Base-by-base conservation (phyloP, 2,888 invertebrate species). In the Synanthedon andrenaeformis region DNA sequence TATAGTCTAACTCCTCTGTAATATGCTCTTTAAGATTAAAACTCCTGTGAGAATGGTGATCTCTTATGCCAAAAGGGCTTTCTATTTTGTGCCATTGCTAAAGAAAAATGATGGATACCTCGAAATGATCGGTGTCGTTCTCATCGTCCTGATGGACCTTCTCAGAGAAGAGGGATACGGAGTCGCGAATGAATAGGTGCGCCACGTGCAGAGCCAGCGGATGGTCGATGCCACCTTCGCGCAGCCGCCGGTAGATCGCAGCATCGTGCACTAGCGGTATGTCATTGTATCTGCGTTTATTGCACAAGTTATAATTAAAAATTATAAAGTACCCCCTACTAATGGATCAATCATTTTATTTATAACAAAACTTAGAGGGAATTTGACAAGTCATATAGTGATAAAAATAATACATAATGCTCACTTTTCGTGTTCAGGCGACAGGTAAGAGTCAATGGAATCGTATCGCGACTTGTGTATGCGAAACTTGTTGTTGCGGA, bases 71-170 rank as follows among this genome's bases (percentile, higher is more conserved):
- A 8, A 35, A 35, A 35, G 35, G 10, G 35, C 3, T 35, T 6
- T 35, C 35, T 35, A 28, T 35, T 35, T 35, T 10, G 35, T 35
- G 10, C 10, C 10, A 35, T 35, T 35, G 35, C 35, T 2, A 35
- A 0, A 1, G 10, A 35, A 35, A 35, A 35, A 35, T 35, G 8
- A 10, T 35, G 35, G 10, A n/a, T 51, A 96, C 96, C 91, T 99
- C 99, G 88, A 99, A 99, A 81, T 99, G 99, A 79, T 99, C 99
- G 0, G 96, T 96, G 69, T 99, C 98, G 65, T 94, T 93, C 45
- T 90, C 85, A 76, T 99, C 98, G 74, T 98, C 94, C 76, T 98
- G 98, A 79, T 98, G 82, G 12, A 99, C 90, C 76, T 97, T 97
- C 82, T 99, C 99, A 17, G 94, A 93, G 88, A 98, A 98, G 54